Base-by-base conservation (phyloP, 2,888 invertebrate species). In the Acanthoscelides obtectus region DNA sequence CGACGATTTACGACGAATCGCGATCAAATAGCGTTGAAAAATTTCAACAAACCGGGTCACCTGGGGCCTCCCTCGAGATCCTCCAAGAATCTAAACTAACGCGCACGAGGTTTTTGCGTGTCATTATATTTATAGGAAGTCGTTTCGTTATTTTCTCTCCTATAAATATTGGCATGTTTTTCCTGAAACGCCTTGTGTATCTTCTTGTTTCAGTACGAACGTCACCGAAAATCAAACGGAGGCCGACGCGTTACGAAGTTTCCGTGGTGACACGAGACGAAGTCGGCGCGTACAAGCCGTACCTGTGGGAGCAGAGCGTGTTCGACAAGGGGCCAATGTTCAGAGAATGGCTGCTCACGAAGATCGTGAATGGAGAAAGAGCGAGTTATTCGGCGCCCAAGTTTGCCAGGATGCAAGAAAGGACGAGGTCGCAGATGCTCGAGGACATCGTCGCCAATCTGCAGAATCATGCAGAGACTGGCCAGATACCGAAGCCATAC, bases 251-350 rank as follows among this genome's bases (percentile, higher is more conserved):
- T 80, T 96, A 96, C 85, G 95, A 96, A 87, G 94, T 96, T 69
- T 95, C 95, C 0, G 96, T 97, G 65, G 97, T 97, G 71, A 96
- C 96, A 21, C 88, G 97, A 75, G 97, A 97, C 84, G 97, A 97
- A 88, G 97, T 97, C 65, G 96, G 96, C 66, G 97, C 97, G 77
- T 97, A 96, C 88, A 97, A 97, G 85, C 97, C 97, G 64, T 97
- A 97, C 87, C 89, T 97, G 70, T 96, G 96, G 96, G 96, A 97
- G 85, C 96, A 97, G 86, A 95, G 94, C 79, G 93, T 95, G 72
- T 97, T 97, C 84, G 95, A 96, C 84, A 96, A 96, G 88, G 96
- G 96, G 25, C 92, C 96, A 22, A 96, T 97, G 95, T 96, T 96
- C 87, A 91, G 96, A 67, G 97, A 97, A 86, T 97, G 97, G 97